Base-by-base conservation (phyloP, 2,888 invertebrate species). In the Acronicta aceris region DNA sequence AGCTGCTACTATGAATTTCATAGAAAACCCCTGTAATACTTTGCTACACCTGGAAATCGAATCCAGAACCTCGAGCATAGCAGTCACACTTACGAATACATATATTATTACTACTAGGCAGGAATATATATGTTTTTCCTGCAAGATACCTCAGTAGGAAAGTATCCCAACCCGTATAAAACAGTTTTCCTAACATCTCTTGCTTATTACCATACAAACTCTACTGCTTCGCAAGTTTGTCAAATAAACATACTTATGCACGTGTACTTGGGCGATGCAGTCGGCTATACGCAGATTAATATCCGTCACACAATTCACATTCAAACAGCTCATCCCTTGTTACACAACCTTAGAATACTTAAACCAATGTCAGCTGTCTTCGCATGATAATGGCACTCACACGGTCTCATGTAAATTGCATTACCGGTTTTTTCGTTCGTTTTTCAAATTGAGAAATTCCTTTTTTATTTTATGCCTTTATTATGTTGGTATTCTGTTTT, bases 281-380 rank as follows among this genome's bases (percentile, higher is more conserved):
- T 57, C 51, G 30, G 30, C 47, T 48, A 71, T 59, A 59, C 30
- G 52, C 57, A 67, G 59, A 71, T 59, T 61, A 67, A 71, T 71
- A 67, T 59, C 55, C 59, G 55, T 53, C 59, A 57, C 78, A 71
- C 59, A 53, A 58, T 64, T 61, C 61, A 64, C 71, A 58, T 77
- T 61, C 65, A 71, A 58, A 67, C 43, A 56, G 58, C 55, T 65
- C 57, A 58, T 65, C 65, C 71, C 58, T 59, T 60, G 49, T 59
- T 58, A 65, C 59, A 54, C 47, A n/a, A 33, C 57, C 59, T 59
- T 59, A 57, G 58, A 67, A 71, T 71, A 60, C 59, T 52, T 42
- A 49, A 41, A 45, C 55, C 50, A 56, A 65, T 64, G 64, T 60
- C 55, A 51, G 47, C 52, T 66, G 72, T 68, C 59, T 48, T 43